Percentiles rank a stretch among this genome's conserved stretches.
Evolutionary conservation across 2,888 invertebrate species (phyloP).

Genomic region (Minunthozetes semirufus): DNA sequence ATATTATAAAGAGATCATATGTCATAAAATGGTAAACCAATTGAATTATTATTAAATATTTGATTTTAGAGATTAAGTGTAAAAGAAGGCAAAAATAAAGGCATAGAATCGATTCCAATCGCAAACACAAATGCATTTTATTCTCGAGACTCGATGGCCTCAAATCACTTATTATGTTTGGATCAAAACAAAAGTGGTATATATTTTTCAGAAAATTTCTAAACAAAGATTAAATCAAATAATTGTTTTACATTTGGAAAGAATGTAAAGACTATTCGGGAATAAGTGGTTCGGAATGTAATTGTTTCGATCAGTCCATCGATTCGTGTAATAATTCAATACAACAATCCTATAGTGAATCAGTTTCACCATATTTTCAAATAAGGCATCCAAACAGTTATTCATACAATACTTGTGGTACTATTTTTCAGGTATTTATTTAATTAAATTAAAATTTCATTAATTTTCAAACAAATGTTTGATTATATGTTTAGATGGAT

Average conservation of each 20-base stretch:
- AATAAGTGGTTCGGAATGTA: slow-evolving; percentile 9
- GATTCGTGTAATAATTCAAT: background rate
- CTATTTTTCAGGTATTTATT: slow-evolving; percentile 18
- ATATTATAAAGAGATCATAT: no score
- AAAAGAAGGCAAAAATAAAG: slow-evolving; percentile 9
- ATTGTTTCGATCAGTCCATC: slow-evolving; percentile 13
- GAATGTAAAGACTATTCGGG: background rate
- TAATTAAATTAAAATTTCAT: background rate
- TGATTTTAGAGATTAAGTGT: background rate
- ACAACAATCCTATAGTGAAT: slow-evolving; percentile 21
- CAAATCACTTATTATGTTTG: background rate
- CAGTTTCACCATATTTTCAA: background rate
- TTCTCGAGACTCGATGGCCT: background rate
- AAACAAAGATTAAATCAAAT: background rate
- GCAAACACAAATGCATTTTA: background rate
- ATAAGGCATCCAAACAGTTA: background rate
- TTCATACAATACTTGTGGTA: background rate
- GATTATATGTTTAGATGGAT: slow-evolving; percentile 10
- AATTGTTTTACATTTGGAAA: background rate
- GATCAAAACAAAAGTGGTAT: slow-evolving; percentile 5
- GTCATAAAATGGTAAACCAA: no score
- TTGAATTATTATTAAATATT: background rate
- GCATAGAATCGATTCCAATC: background rate
- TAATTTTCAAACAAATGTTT: background rate
- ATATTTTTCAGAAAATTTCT: background rate